Base-by-base conservation (phyloP, 1,140 invertebrate species). In the Macrotrachela quadricornifera region DNA sequence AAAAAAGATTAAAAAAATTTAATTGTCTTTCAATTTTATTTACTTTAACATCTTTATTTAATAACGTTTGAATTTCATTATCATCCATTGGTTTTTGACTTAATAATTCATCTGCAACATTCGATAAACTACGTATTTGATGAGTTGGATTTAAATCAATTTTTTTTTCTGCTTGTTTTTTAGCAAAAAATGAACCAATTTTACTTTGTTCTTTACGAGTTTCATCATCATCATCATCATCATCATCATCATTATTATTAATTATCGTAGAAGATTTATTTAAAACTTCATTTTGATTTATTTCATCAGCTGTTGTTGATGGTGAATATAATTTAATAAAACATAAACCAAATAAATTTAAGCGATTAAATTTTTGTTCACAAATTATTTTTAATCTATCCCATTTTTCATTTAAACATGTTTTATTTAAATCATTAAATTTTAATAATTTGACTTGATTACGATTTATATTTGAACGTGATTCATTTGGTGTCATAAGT, bases 311-410 rank as follows among this genome's bases (percentile, higher is more conserved):
- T 14, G 52, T 16, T 14, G 49, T 58, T 43, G 70, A 65, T 21
- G 67, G 66, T 21, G 75, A 71, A 61, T 77, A 76, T 11, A 84
- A 68, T 59, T 78, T 80, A 37, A 86, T 73, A 64, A 86, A 86
- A 2, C 80, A 78, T 10, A 87, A 61, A 0, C 83, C 83, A 72
- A 78, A 86, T 61, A 80, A 73, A 38, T 77, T 73, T 57, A 78
- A 77, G 62, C 42, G 15, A 63, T 85, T 86, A 64, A 83, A 88
- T 0, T 82, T 83, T 64, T 90, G 85, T 10, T 78, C 78, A 65
- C 83, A 87, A 6, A 85, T 75, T 45, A 87, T 67, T 68, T 85
- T 83, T 1, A 88, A 64, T 43, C 78, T 68, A 68, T 86, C 82
- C 82, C 82, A 88, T 63, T 79, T 81, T 62, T 81, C 71, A 12